Evolutionary conservation across 2,113 vertebrate genomes (phyloP), one percentile per base, ranked within the genome.

Genomic region (Cyphomyrus plagiostoma): DNA sequence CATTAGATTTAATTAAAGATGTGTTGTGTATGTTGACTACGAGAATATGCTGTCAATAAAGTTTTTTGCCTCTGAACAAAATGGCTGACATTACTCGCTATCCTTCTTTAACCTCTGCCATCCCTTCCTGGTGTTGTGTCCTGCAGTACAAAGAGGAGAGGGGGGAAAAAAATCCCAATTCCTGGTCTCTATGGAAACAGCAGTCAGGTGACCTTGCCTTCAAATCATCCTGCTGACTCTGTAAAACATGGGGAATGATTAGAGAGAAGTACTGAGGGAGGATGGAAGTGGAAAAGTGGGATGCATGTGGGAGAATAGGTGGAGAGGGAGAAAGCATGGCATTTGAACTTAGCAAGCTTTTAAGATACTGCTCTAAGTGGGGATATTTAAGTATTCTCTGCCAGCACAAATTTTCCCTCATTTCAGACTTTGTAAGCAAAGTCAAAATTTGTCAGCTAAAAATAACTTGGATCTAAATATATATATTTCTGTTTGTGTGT

Each of bases 201-300:
- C 90, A 93, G 93, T 94, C 94, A 93, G 94, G 94, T 95, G 96
- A 96, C 95, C 95, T 95, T 95, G 94, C 93, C 90, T 93, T 82
- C n/a, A 90, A 91, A 91, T 94, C 89, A 90, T 93, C 94, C 85
- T 95, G 95, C 96, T 96, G 95, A 96, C 94, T 96, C 95, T 95
- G 94, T 92, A 70, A 94, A 93, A 93, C 80, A 26, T 35, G 62
- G 58, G 58, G 48, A 82, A 45, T 19, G 82, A 86, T n/a, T 52
- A 89, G 88, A 89, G 49, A 89, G 74, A 74, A 62, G 87, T 82
- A 90, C 90, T 89, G 91, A 93, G 89, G 90, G 90, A 91, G 92
- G 90, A 90, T 90, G 91, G 91, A 89, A 88, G 90, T 90, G 92
- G 89, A 88, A 90, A 87, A 45, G 90, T 89, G 42, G 58, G 88